Base-by-base conservation (phyloP, 2,113 vertebrate genomes). In the Amphiprion percula region DNA sequence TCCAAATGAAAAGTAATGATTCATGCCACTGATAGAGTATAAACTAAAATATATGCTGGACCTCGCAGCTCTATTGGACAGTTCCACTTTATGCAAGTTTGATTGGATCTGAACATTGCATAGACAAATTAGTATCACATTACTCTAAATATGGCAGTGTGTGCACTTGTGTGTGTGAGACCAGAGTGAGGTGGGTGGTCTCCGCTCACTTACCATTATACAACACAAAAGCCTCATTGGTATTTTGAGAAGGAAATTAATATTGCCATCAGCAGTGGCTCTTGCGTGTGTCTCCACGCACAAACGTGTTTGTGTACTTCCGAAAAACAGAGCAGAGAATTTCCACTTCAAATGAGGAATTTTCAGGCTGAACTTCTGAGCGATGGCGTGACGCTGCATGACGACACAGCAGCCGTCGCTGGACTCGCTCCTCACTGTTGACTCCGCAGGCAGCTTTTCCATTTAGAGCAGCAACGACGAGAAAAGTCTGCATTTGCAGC, bases 171-270 rank as follows among this genome's bases (percentile, higher is more conserved):
- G 49, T 92, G 88, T 53, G 65, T 28, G 86, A 80, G 91, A 92
- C 85, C 87, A 88, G 90, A 89, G 91, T 93, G 92, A 93, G 82
- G 92, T 97, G 96, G 97, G 97, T 99, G 97, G 97, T 98, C 97
- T 96, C 93, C 87, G 82, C 86, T 91, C 92, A 88, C 92, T 94
- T 94, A 94, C 89, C 90, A 90, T 94, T 94, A 93, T 87, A 93
- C 87, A 91, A 90, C 91, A 89, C 91, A 91, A 93, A 93, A 93
- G 92, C 92, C 93, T 95, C 95, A 95, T 95, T 96, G 96, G 96
- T 96, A 95, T 96, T 96, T 95, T 94, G 93, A 87, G 90, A 96
- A 95, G 96, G 95, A 96, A 96, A 97, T 96, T 95, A 97, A 96
- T 94, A 91, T 92, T 74, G 87, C 87, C 89, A 94, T 92, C 85